Conservation (phyloP, 2,888 invertebrate species). For the Drosophila monieri region DNA sequence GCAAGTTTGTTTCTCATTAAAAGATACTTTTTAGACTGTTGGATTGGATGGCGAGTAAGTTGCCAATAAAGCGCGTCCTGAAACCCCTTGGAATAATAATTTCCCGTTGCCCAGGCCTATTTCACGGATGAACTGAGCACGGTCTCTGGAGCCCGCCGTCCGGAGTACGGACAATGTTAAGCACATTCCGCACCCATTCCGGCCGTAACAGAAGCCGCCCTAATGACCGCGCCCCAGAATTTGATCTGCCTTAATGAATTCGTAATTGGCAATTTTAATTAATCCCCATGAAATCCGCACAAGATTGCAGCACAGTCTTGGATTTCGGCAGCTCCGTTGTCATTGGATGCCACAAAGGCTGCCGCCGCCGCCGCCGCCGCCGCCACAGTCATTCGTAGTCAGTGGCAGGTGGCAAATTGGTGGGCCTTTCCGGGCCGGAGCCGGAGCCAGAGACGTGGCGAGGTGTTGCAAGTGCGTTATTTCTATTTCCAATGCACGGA, state of each 20-base stretch:
- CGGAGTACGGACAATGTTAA: constrained; percentile 1
- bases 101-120: neutral
- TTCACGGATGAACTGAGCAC: constrained; percentile 2
- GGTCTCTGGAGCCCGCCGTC: neutral
- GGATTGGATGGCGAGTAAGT: neutral
- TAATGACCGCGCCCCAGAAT: constrained; percentile 43
- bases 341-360: constrained; percentile 36
- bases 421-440: neutral
- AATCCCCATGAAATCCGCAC: constrained; percentile 73
- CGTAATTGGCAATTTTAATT: constrained; percentile 81
- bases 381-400: neutral
- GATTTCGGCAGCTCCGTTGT: constrained; percentile 48
- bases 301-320: constrained; percentile 53
- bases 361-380: constrained; percentile 10
- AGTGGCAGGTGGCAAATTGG: constrained; percentile 2
- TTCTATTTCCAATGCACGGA: constrained; percentile 36
- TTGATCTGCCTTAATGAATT: constrained; percentile 73
- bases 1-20: neutral
- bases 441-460: neutral
- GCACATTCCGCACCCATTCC: constrained; percentile 4
- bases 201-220: constrained; percentile 31
- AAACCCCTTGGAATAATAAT: neutral
- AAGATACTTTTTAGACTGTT: neutral
- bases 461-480: constrained; percentile 8
- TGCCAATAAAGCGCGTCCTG: neutral